phyloP scores from a whole-genome alignment of 2,113 vertebrate species.

The Patagioenas fasciata region DNA sequence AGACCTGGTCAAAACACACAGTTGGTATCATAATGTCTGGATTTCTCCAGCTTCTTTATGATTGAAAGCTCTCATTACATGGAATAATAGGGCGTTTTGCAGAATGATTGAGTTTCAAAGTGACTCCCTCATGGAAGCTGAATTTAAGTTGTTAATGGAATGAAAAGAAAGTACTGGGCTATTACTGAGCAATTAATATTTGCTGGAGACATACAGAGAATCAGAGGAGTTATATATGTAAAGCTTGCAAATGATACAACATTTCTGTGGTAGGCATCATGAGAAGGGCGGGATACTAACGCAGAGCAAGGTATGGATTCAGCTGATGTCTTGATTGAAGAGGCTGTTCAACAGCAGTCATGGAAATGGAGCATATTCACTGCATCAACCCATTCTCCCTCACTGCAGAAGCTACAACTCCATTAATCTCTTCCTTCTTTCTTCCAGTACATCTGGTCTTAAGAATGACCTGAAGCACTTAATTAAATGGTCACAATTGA shows the following conservation, averaged over 20 bases:
- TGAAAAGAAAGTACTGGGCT: not conserved
- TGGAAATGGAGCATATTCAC: not conserved
- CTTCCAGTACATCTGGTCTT: not conserved
- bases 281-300: not conserved
- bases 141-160: not conserved
- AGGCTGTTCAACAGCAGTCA: not conserved
- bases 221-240: not conserved
- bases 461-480: conserved; percentile 1
- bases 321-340: not conserved
- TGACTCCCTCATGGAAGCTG: not conserved
- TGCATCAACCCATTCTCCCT: not conserved
- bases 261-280: not conserved
- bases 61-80: not conserved
- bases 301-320: not conserved
- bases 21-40: not conserved
- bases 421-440: not conserved
- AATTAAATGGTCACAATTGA: conserved; percentile 4
- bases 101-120: not conserved
- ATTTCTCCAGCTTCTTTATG: not conserved
- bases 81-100: not conserved
- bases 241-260: not conserved
- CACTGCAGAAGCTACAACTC: not conserved
- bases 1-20: not conserved
- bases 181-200: not conserved
- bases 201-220: not conserved